These are phyloP conservation scores for Nomada flava DNA, from an alignment of 2,888 invertebrate genomes.

Conservation along the genomic window DNA sequence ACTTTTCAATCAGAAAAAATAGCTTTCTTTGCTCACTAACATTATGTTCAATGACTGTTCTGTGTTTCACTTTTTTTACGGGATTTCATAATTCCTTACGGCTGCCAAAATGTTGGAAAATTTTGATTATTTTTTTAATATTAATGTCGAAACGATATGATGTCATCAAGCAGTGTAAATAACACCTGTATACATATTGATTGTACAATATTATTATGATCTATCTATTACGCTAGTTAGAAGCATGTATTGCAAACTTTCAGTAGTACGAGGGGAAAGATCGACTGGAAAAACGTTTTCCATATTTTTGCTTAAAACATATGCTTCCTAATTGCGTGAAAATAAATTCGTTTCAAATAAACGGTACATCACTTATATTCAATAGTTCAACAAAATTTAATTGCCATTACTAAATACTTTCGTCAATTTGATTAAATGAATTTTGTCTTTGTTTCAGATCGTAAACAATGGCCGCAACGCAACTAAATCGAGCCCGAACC, in stretches of 20 bases:
- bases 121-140: not conserved
- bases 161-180: not conserved
- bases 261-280: not conserved
- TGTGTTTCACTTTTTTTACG: not conserved
- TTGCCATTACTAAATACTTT: not conserved
- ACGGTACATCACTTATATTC: not conserved
- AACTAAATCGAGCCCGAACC: constrained; percentile 84
- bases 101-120: not conserved
- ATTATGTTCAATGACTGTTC: not conserved
- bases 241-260: not conserved
- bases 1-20: not conserved
- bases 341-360: constrained; percentile 8
- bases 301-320: not conserved
- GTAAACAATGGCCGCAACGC: constrained; percentile 79
- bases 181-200: not conserved
- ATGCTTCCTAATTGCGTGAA: constrained; percentile 23
- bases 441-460: constrained; percentile 46
- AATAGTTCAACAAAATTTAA: not conserved
- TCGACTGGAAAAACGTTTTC: not conserved
- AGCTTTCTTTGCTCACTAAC: too few relatives aligned
- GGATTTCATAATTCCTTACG: not conserved
- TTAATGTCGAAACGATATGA: not conserved
- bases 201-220: not conserved
- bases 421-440: not conserved
- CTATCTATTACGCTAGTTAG: not conserved